Percentiles rank a stretch among this genome's conserved stretches.
phyloP scores from a whole-genome alignment of 2,888 invertebrate species.

The Apeira syringaria region DNA sequence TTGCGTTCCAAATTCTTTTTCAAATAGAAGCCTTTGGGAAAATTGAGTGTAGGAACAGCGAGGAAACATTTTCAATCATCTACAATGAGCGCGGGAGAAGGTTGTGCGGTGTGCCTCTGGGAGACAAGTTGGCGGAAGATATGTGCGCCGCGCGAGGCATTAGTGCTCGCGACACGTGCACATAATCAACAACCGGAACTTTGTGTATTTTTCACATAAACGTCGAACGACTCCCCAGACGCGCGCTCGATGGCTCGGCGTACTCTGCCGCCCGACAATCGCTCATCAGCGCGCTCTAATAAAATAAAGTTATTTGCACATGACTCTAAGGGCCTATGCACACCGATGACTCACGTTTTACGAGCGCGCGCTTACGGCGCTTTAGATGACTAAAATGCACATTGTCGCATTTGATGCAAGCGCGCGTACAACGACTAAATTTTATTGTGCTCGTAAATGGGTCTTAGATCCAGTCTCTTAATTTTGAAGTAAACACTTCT shows the following conservation, averaged over 20 bases:
- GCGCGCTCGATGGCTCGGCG: constrained; percentile 17
- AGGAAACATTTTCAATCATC: constrained; percentile 34
- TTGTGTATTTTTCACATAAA: constrained; percentile 33
- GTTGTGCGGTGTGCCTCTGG: constrained; percentile 35
- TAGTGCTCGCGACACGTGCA: constrained; percentile 36
- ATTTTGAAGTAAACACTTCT: no score
- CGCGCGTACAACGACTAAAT: no score
- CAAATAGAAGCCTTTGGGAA: constrained; percentile 11
- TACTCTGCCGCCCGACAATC: constrained; percentile 18
- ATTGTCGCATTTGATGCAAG: no score
- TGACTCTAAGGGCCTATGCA: no score
- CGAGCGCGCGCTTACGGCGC: no score
- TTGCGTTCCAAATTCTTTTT: constrained; percentile 12
- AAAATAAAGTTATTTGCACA: constrained; percentile 18
- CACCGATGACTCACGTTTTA: no score
- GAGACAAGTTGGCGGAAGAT: constrained; percentile 29
- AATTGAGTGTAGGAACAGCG: constrained; percentile 16
- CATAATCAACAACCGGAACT: constrained; percentile 41
- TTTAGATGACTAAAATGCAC: no score
- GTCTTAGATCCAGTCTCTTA: no score
- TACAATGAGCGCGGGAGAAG: constrained; percentile 30
- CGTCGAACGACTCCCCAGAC: constrained; percentile 23
- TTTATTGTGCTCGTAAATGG: no score
- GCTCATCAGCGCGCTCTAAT: constrained; percentile 23
- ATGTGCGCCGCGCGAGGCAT: constrained; percentile 35